Percentiles rank a stretch among this genome's conserved stretches.
These are phyloP conservation scores for Neodiprion fabricii DNA, from an alignment of 1,140 invertebrate genomes.

Conservation along the genomic window DNA sequence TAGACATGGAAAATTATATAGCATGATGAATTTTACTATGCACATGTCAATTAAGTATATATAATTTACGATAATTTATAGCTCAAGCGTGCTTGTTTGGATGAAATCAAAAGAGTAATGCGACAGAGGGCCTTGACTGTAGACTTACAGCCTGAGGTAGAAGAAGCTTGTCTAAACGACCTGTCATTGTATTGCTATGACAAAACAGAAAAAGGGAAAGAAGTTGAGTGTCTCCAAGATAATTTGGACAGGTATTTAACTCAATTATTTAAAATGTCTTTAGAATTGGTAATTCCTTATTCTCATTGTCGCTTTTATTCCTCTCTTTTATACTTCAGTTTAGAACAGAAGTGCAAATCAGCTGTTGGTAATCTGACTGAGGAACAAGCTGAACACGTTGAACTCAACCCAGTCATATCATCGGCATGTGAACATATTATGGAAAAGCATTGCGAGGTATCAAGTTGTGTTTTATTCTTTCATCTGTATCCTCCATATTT, in stretches of 20 bases:
- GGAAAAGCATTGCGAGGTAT: constrained; percentile 79
- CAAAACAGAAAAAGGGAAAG: constrained; percentile 83
- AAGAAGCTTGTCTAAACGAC: constrained; percentile 87
- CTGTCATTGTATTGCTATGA: constrained; percentile 84
- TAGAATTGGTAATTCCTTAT: background rate
- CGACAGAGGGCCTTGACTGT: constrained; percentile 89
- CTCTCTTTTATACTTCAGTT: constrained; percentile 42
- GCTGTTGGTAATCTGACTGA: constrained; percentile 89
- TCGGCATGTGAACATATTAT: constrained; percentile 83
- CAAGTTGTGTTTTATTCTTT: constrained; percentile 19
- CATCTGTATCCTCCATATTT: background rate
- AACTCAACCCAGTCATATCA: constrained; percentile 86
- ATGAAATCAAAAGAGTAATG: constrained; percentile 91
- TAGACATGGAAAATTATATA: constrained; percentile 11
- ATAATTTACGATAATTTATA: constrained; percentile 37
- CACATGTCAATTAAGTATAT: background rate
- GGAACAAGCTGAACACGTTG: constrained; percentile 84
- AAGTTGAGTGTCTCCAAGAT: constrained; percentile 92
- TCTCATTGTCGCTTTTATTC: constrained; percentile 12
- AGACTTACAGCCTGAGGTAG: constrained; percentile 92
- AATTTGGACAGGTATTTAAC: constrained; percentile 75
- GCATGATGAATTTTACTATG: constrained; percentile 13
- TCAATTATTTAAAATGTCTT: no score
- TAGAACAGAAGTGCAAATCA: constrained; percentile 72
- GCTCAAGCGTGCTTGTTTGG: constrained; percentile 70